phyloP scores from a whole-genome alignment of 1,140 invertebrate genomes.

The Zaprionus lachaisei region DNA sequence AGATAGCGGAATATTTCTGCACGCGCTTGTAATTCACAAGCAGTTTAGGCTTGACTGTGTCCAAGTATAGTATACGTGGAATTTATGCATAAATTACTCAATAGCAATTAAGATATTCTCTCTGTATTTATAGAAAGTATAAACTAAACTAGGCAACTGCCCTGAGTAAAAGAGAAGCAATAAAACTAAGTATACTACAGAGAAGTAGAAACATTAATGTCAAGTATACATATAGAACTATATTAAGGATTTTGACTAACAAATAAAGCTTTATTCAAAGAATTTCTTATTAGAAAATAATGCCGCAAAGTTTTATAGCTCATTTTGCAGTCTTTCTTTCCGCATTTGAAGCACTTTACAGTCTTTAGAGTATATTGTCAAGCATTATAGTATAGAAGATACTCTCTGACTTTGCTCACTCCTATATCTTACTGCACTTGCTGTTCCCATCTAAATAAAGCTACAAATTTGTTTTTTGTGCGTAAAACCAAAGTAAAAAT shows the following conservation, averaged over 20 bases:
- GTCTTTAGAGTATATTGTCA: too few relatives aligned
- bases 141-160: background rate
- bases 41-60: background rate
- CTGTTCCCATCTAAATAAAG: background rate
- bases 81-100: slow-evolving; percentile 2
- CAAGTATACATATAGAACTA: too few relatives aligned
- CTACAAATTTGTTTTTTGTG: background rate
- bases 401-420: background rate
- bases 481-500: slow-evolving; percentile 3
- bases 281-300: too few relatives aligned
- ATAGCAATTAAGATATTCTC: background rate
- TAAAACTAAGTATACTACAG: too few relatives aligned
- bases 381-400: too few relatives aligned
- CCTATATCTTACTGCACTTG: background rate
- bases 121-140: background rate
- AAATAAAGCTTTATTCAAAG: too few relatives aligned
- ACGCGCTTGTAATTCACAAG: background rate
- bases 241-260: too few relatives aligned
- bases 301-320: too few relatives aligned
- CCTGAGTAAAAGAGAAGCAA: too few relatives aligned
- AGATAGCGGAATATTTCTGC: background rate
- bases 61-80: background rate
- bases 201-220: too few relatives aligned
- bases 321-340: too few relatives aligned
- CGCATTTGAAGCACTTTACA: too few relatives aligned